These are phyloP conservation scores for Andrena marginata DNA, from an alignment of 2,888 invertebrate species.

Conservation along the genomic window DNA sequence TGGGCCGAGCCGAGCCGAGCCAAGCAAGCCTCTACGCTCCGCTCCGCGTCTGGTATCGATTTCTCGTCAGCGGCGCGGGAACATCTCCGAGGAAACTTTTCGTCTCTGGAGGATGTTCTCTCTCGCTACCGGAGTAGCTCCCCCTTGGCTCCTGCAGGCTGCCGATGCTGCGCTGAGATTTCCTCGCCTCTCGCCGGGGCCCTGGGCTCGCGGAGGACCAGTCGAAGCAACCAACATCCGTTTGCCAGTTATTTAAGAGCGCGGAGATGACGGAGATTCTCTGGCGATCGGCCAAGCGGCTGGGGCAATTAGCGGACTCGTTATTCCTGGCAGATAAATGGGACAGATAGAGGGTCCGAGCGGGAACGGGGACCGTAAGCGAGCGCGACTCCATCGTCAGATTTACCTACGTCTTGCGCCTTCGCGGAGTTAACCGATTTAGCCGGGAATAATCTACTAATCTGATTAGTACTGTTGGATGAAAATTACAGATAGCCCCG, in stretches of 20 bases:
- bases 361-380: conserved; percentile 26
- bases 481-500: conserved; percentile 73
- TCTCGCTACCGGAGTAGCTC: background rate
- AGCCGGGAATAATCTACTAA: conserved; percentile 72
- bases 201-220: background rate
- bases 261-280: background rate
- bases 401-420: conserved; percentile 59
- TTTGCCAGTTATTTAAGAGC: background rate
- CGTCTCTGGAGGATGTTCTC: background rate
- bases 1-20: conserved; percentile 55
- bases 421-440: conserved; percentile 69
- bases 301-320: conserved; percentile 34
- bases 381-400: conserved; percentile 54
- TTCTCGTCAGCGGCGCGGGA: conserved; percentile 22
- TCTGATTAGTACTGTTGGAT: conserved; percentile 69
- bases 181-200: background rate
- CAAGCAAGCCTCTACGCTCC: background rate
- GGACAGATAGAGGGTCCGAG: conserved; percentile 34
- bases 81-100: background rate
- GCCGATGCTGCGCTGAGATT: background rate
- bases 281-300: conserved; percentile 8
- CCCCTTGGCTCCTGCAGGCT: background rate
- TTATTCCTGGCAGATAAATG: conserved; percentile 51
- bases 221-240: background rate
- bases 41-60: conserved; percentile 31